Base-by-base conservation (phyloP, 2,113 vertebrate species). In the Alaudala cheleensis region DNA sequence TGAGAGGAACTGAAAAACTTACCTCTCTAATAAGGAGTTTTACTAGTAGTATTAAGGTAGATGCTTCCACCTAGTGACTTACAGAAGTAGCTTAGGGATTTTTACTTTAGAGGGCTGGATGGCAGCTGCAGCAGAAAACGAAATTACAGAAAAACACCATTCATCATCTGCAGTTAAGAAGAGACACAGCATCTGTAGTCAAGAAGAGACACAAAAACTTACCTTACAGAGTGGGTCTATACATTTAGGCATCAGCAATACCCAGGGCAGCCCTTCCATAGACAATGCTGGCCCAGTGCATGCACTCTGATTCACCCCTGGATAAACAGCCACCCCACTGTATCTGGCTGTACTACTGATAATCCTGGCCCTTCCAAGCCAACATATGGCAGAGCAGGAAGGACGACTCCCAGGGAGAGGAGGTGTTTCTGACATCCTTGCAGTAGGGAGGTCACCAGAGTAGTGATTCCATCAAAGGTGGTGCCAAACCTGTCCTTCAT, bases 51-150 rank as follows among this genome's bases (percentile, higher is more conserved):
- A 81, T 92, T 96, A 95, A 97, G 62, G 90, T 78, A 64, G 88
- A 61, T 91, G 82, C 95, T 97, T 97, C 90, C 82, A 96, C 84
- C 87, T 94, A 94, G 83, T 94, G 88, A 93, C 88, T 70, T 65
- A 88, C 0, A 91, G 82, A 51, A 95, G 95, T 69, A 97, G 78
- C 71, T 96, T 90, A n/a, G 49, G 57, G 18, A 57, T 57, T 94
- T 93, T 94, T 85, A 44, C 47, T 86, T 90, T 16, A 78, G 77
- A 81, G 82, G 49, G 37, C 42, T 72, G 49, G 31, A 81, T 0
- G 24, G 64, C 82, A 92, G 90, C 83, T 92, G 61, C 64, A 93
- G 74, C 67, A 74, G 23, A 56, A 85, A 80, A 91, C 9, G 13
- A 60, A 81, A 92, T 72, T 69, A 49, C 49, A 56, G 53, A 86